A percentile compares a stretch with the other conserved stretches of the same genome.
These are phyloP conservation scores for Varanus salvator DNA, from an alignment of 2,113 vertebrate genomes.

Conservation along the genomic window DNA sequence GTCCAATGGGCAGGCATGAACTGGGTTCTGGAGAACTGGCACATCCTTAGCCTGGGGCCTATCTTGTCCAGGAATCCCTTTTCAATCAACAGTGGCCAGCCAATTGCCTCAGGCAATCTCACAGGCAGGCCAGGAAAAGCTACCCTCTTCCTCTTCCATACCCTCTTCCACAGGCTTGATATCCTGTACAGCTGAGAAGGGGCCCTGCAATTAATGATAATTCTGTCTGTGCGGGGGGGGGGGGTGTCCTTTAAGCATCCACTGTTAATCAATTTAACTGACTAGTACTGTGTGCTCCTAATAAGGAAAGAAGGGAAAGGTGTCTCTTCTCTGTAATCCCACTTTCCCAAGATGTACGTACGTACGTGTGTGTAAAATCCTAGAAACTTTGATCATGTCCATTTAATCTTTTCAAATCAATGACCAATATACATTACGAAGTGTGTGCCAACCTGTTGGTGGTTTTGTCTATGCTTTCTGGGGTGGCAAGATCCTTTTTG, in stretches of 20 bases:
- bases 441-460: background rate
- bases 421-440: background rate
- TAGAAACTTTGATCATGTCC: no score
- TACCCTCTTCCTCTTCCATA: background rate
- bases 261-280: background rate
- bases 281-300: background rate
- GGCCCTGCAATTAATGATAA: no score
- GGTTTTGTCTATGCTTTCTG: background rate
- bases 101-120: no score
- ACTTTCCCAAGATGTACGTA: background rate
- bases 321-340: background rate
- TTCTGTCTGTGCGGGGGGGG: background rate
- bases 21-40: no score
- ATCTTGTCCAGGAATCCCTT: background rate
- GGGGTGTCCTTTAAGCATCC: background rate
- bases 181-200: background rate
- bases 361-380: no score
- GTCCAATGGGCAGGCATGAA: no score
- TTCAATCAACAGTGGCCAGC: background rate
- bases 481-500: background rate
- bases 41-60: no score
- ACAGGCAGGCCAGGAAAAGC: background rate
- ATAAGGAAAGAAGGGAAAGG: background rate
- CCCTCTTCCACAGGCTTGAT: no score
- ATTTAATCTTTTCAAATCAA: background rate